Percentiles rank a stretch among this genome's conserved stretches.
phyloP scores from a whole-genome alignment of 2,113 vertebrate species.

The Coptodon rendalli region DNA sequence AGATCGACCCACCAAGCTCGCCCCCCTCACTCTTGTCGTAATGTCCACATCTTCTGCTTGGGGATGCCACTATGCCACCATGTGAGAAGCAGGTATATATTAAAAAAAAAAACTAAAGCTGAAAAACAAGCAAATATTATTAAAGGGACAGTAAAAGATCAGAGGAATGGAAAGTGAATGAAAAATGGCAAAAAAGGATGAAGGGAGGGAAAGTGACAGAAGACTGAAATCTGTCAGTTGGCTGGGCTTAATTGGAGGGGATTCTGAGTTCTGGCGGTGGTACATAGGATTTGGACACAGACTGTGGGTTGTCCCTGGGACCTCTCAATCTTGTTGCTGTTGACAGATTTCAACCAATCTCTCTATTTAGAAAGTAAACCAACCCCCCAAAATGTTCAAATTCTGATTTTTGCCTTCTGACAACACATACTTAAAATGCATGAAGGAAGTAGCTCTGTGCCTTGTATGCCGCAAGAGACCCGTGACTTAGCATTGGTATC shows the following conservation, averaged over 20 bases:
- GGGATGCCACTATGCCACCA: not conserved
- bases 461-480: not conserved
- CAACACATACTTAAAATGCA: not conserved
- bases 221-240: not conserved
- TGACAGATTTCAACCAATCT: not conserved
- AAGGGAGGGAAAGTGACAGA: not conserved
- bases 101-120: rapidly evolving
- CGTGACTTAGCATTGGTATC: conserved; percentile 4
- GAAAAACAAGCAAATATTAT: not conserved
- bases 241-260: not conserved
- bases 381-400: conserved; percentile 9
- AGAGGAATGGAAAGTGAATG: not conserved
- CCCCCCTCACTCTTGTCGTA: not conserved
- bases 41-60: not conserved
- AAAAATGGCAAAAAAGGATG: not conserved
- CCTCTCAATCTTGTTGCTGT: conserved; percentile 1
- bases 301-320: not conserved
- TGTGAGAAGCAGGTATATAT: not conserved
- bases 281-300: conserved; percentile 2
- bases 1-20: not conserved
- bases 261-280: not conserved
- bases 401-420: not conserved
- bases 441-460: not conserved
- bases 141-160: not conserved
- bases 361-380: conserved; percentile 4